Evolutionary conservation across 2,113 vertebrate species (phyloP), one percentile per base, ranked within the genome.

Genomic region (Grammomys dolichurus): DNA sequence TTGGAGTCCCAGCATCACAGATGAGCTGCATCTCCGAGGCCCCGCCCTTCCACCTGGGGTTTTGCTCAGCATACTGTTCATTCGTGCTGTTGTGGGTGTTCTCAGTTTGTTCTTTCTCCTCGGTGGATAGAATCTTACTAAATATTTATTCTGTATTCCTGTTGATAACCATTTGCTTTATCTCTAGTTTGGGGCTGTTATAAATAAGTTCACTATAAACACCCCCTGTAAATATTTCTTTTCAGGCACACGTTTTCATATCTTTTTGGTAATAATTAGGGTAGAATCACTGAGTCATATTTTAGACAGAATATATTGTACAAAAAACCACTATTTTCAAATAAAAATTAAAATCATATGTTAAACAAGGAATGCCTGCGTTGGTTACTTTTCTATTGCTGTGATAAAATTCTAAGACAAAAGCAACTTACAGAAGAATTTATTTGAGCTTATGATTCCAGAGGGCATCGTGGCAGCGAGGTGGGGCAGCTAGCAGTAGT

Each of bases 181-280:
- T 90, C 91, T 73, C 63, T 54, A 72, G 19, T 51, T 78, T 78
- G 26, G 22, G 67, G 26, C 54, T 87, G 31, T 86, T 85, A 58
- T 70, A 90, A 96, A 56, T 85, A 94, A 93, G 54, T 86, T 77
- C 22, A 6, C 46, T 43, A 58, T 56, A 91, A 85, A 81, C 65
- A 85, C 12, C 54, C 17, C 22, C 46, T 76, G 28, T 43, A 69
- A 22, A 70, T 84, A 63, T 72, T 43, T 92, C 63, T 82, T 3
- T 16, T 33, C 2, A 54, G 67, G 85, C 51, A 85, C 10, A 80
- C 8, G 11, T 16, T 63, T 93, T 92, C 63, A 67, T 17, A 93
- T 87, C 60, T 36, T 17, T 87, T 51, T 24, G 28, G n/a, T 95
- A 93, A 67, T 20, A 88, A 78, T 36, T n/a, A 40, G 0, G 43